These are phyloP conservation scores for Nymphalis polychloros DNA, from an alignment of 2,888 invertebrate genomes.

Conservation along the genomic window DNA sequence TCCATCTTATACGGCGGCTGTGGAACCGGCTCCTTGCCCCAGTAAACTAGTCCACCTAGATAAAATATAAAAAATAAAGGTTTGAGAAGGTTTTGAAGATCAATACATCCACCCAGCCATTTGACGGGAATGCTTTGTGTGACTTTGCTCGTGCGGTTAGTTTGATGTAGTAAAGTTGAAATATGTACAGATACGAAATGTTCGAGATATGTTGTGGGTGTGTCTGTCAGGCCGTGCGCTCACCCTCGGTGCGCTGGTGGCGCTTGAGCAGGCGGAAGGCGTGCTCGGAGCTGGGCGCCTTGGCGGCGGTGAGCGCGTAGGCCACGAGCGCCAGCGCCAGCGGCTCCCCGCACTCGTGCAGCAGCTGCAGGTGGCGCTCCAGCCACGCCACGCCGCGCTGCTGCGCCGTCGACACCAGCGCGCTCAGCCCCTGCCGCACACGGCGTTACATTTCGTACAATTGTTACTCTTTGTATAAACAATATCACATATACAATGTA, in stretches of 20 bases:
- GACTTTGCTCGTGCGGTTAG: no score
- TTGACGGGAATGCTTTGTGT: no score
- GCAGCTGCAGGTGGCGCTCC: slow-evolving; percentile 89
- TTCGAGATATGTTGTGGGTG: no score
- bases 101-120: no score
- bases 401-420: slow-evolving; percentile 88
- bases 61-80: no score
- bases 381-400: slow-evolving; percentile 89
- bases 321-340: slow-evolving; percentile 94
- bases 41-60: slow-evolving; percentile 90
- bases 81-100: no score
- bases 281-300: slow-evolving; percentile 92
- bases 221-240: not conserved
- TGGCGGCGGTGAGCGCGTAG: slow-evolving; percentile 91
- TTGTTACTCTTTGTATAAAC: no score
- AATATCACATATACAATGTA: no score
- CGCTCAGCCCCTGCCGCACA: slow-evolving; percentile 83
- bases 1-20: slow-evolving; percentile 92
- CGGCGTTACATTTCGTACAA: not conserved
- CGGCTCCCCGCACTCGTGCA: slow-evolving; percentile 87
- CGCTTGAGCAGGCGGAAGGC: slow-evolving; percentile 88
- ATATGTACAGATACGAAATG: no score
- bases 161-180: no score
- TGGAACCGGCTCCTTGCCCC: slow-evolving; percentile 91
- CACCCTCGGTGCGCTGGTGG: slow-evolving; percentile 85